Conservation (phyloP, 2,113 vertebrate species). For the Oryzias woworae region DNA sequence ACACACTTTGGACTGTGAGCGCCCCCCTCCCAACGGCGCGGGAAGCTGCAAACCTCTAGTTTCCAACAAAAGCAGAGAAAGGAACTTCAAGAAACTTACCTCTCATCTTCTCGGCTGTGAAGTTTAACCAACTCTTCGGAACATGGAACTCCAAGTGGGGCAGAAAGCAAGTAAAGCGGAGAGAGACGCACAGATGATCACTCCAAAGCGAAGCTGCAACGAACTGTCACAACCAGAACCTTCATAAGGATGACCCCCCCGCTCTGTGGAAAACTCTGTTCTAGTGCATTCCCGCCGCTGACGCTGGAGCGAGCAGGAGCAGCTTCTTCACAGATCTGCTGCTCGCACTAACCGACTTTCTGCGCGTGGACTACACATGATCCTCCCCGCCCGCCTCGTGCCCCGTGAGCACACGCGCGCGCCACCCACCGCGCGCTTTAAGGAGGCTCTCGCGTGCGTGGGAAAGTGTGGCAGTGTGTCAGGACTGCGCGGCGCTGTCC, state of each 20-base stretch:
- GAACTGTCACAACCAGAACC: slow-evolving; percentile 57
- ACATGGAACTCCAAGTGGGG: slow-evolving; percentile 65
- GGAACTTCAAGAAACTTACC: slow-evolving; percentile 62
- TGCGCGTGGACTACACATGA: slow-evolving; percentile 82
- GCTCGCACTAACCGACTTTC: slow-evolving; percentile 69
- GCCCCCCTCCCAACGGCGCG: too few relatives aligned
- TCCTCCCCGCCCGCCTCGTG: slow-evolving; percentile 74
- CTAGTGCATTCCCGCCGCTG: neutral
- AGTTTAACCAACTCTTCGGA: slow-evolving; percentile 43
- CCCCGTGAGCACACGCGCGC: slow-evolving; percentile 64
- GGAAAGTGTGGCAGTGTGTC: slow-evolving; percentile 81
- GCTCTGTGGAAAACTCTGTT: neutral
- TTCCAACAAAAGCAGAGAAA: too few relatives aligned
- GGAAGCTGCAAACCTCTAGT: too few relatives aligned
- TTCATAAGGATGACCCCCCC: slow-evolving; percentile 50
- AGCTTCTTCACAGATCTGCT: slow-evolving; percentile 31
- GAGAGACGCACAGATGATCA: slow-evolving; percentile 25
- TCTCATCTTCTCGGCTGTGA: slow-evolving; percentile 69
- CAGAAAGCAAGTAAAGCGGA: slow-evolving; percentile 19
- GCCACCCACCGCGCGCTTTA: slow-evolving; percentile 55
- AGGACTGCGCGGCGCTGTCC: slow-evolving; percentile 41
- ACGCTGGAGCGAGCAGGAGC: neutral
- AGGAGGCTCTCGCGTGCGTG: slow-evolving; percentile 69
- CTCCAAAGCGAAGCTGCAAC: slow-evolving; percentile 61
- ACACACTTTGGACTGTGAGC: slow-evolving; percentile 50